Conservation (phyloP, 2,888 invertebrate species). For the Morpho achilles region DNA sequence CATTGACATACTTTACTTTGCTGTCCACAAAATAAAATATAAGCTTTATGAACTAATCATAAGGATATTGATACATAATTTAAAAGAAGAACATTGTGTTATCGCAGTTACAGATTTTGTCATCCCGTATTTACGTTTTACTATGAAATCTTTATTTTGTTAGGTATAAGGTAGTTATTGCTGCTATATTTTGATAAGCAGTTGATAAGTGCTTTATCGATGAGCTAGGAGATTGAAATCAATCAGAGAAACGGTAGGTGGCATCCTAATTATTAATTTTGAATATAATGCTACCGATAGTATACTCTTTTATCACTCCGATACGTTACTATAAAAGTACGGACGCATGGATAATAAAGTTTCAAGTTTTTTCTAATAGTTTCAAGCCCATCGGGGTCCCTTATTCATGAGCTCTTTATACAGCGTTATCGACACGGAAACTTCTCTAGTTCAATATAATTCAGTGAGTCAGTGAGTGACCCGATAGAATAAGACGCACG, state of each 20-base stretch:
- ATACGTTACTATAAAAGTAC: too few relatives aligned
- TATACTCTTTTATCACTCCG: not conserved
- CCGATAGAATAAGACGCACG: too few relatives aligned
- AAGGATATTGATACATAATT: not conserved
- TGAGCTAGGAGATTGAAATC: conserved; percentile 66
- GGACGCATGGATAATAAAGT: too few relatives aligned
- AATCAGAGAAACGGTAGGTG: conserved; percentile 69
- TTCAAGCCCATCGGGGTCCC: too few relatives aligned
- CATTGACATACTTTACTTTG: conserved; percentile 1
- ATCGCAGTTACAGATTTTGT: too few relatives aligned
- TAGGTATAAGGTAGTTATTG: conserved; percentile 8
- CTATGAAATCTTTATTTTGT: conserved; percentile 2
- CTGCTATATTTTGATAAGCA: conserved; percentile 18
- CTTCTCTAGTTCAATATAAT: too few relatives aligned
- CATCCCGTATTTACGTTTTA: not conserved
- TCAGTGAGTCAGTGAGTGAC: too few relatives aligned
- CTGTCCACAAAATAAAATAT: not conserved
- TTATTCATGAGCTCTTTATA: too few relatives aligned
- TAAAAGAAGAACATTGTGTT: too few relatives aligned
- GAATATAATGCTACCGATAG: not conserved
- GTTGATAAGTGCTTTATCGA: conserved; percentile 50
- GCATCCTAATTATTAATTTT: conserved; percentile 58
- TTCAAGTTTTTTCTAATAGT: too few relatives aligned
- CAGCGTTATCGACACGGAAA: too few relatives aligned
- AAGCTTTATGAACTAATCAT: not conserved